A percentile compares a stretch with the other conserved stretches of the same genome.
Conservation (phyloP, 2,113 vertebrate genomes). For the Naja naja region DNA sequence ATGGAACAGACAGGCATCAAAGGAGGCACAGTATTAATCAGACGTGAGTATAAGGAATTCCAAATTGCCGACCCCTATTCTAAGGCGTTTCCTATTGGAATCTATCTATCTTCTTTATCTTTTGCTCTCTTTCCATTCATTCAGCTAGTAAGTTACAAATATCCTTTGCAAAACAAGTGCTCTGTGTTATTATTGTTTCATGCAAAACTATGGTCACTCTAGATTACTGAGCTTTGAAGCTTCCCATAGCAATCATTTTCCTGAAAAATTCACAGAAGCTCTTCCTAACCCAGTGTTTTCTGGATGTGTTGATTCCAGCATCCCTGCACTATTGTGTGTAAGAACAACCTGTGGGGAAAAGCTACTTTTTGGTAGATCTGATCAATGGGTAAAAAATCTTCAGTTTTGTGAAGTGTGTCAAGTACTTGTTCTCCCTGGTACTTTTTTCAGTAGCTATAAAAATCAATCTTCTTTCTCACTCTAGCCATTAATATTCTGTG, state of each 20-base stretch:
- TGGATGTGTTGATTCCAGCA: neutral
- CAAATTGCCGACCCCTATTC: neutral
- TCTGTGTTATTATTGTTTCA: neutral
- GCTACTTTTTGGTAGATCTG: neutral
- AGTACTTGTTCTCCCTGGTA: neutral
- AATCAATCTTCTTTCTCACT: neutral
- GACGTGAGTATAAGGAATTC: neutral
- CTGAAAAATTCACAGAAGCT: neutral
- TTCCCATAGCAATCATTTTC: neutral
- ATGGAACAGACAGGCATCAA: neutral
- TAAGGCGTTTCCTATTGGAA: neutral
- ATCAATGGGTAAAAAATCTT: neutral
- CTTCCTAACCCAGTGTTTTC: neutral
- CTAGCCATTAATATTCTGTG: neutral
- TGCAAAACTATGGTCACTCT: neutral
- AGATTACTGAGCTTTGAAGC: neutral
- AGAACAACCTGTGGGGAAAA: neutral
- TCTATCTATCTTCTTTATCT: neutral
- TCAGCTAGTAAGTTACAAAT: neutral
- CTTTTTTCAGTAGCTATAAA: neutral
- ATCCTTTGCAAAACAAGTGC: neutral
- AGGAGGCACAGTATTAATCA: neutral
- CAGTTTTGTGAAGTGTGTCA: neutral
- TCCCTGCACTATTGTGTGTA: neutral
- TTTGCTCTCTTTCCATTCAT: neutral